Base-by-base conservation (phyloP, 1,140 invertebrate genomes). In the Lordiphosa collinella region DNA sequence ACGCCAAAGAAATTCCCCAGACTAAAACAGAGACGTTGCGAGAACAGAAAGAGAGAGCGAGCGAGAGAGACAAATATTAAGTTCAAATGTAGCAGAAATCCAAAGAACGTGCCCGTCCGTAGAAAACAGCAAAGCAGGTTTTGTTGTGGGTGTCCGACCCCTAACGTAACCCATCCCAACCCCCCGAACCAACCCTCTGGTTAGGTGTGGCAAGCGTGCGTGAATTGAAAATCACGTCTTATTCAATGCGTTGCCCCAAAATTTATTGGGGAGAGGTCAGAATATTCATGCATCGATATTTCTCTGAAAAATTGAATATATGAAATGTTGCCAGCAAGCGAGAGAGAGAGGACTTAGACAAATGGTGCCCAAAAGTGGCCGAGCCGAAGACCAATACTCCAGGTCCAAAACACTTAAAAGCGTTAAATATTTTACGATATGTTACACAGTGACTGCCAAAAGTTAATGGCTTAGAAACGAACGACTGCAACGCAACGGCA, bases 41-140 rank as follows among this genome's bases (percentile, higher is more conserved):
- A 54, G 63, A 55, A 79, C 73, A 59, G 3, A 6, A 12, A 31
- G 22, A 1, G 44, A 34, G 5, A 48, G 32, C 12, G 4, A 36
- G 47, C 29, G 41, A 51, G 46, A 57, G 49, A 66, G 44, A 54
- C 52, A 82, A 84, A 84, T 84, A 84, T 84, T 84, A 84, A 84
- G 78, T 82, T 82, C 78, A 82, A 82, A 82, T 82, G 78, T 84
- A 82, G 78, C 78, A 82, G 78, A 82, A 82, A 82, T 82, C 78
- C 76, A 84, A 72, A 72, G 76, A 80, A 82, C 76, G 76, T 82
- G 76, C 76, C 78, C 80, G 61, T 76, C 63, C 73, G 73, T 75
- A 80, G 75, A 76, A 80, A 80, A 82, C 70, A 80, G 76, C 61
- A 48, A 46, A 57, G 48, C 11, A 44, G 41, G 9, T 12, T 10